Conservation (phyloP, 2,113 vertebrate genomes). For the Tinamus guttatus region DNA sequence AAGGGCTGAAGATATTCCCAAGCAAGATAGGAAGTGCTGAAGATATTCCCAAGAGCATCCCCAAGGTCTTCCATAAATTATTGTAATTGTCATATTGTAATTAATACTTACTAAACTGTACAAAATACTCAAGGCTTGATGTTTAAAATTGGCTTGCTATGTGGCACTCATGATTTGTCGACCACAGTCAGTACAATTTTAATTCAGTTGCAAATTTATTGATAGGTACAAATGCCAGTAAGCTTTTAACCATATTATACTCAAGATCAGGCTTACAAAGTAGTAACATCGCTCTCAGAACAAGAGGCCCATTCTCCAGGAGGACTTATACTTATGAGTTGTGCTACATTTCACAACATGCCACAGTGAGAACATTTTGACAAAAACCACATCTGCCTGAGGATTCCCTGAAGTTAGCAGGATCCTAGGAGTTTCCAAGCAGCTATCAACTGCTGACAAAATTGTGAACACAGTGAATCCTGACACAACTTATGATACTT, state of each 20-base stretch:
- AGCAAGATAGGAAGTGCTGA: neutral
- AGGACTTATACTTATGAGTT: neutral
- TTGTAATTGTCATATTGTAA: neutral
- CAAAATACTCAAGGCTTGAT: neutral
- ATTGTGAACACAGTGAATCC: neutral
- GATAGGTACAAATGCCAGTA: fast-evolving
- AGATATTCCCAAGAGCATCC: neutral
- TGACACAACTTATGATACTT: neutral
- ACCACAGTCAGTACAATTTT: neutral
- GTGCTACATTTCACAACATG: neutral
- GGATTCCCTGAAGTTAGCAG: neutral
- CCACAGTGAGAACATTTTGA: neutral
- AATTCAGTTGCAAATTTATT: neutral
- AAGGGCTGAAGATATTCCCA: too few species aligned
- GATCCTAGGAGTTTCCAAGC: neutral
- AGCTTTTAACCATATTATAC: neutral
- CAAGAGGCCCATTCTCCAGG: neutral
- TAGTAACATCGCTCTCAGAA: neutral
- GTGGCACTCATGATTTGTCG: neutral
- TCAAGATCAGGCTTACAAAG: neutral
- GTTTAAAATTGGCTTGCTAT: neutral
- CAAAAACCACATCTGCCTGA: neutral
- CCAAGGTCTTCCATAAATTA: neutral
- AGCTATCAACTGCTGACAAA: neutral
- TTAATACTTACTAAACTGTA: neutral